These are phyloP conservation scores for Liopterus haemorrhoidalis DNA, from an alignment of 2,888 invertebrate genomes.

Conservation along the genomic window DNA sequence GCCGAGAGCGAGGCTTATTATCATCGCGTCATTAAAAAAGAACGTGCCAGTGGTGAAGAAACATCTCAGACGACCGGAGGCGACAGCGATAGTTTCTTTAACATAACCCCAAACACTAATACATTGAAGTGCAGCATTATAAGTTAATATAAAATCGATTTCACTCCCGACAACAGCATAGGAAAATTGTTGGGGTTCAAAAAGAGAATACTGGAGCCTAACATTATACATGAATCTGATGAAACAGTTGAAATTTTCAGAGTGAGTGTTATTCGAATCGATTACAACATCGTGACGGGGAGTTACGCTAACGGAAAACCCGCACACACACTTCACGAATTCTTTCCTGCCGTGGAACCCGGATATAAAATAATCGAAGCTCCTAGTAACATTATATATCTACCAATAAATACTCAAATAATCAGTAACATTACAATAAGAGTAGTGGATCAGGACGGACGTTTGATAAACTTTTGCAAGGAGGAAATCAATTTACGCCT, in stretches of 20 bases:
- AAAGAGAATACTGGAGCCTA: constrained; percentile 4
- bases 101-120: constrained; percentile 31
- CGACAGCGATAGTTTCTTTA: not conserved
- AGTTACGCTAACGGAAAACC: constrained; percentile 31
- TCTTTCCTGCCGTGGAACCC: constrained; percentile 33
- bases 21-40: too few species aligned
- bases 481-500: constrained; percentile 30
- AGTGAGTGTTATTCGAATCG: constrained; percentile 30
- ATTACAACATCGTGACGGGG: constrained; percentile 32
- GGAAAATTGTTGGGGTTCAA: constrained; percentile 30
- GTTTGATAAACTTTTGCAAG: constrained; percentile 28
- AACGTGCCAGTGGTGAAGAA: too few species aligned
- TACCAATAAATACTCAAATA: constrained; percentile 24
- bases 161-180: constrained; percentile 18
- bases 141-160: constrained; percentile 23
- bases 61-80: not conserved
- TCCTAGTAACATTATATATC: constrained; percentile 26
- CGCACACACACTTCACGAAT: constrained; percentile 37
- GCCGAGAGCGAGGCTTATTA: not conserved
- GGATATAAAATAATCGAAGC: constrained; percentile 9
- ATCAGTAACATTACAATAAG: constrained; percentile 29
- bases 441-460: constrained; percentile 30
- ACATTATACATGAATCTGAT: constrained; percentile 29
- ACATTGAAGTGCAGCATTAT: constrained; percentile 30
- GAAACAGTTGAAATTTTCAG: constrained; percentile 34